A percentile compares a stretch with the other conserved stretches of the same genome.
Conservation (phyloP, 2,888 invertebrate species). For the Epistrophe grossulariae region DNA sequence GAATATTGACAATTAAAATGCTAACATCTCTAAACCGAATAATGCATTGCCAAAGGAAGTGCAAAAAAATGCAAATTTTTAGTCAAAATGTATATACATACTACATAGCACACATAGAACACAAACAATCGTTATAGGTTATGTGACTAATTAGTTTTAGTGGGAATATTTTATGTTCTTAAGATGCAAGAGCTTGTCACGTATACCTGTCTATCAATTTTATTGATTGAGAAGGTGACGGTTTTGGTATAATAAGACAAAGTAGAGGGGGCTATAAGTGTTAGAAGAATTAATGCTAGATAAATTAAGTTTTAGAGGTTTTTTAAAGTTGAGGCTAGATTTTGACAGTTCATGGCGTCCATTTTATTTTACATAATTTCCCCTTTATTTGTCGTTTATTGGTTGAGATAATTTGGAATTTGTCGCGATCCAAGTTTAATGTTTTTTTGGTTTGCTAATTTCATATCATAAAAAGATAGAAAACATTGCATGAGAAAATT, state of each 20-base stretch:
- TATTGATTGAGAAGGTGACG: background rate
- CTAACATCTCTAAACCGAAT: conserved; percentile 20
- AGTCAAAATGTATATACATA: background rate
- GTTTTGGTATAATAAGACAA: background rate
- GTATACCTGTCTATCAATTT: background rate
- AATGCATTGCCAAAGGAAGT: conserved; percentile 24
- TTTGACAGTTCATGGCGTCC: no score
- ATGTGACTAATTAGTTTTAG: conserved; percentile 28
- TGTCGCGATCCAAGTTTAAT: no score
- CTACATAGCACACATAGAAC: background rate
- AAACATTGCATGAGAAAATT: no score
- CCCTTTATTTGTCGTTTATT: no score
- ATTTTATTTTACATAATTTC: no score
- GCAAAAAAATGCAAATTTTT: conserved; percentile 37
- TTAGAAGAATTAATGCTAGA: no score
- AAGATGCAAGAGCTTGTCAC: conserved; percentile 10
- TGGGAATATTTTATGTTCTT: background rate
- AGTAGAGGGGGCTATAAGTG: no score
- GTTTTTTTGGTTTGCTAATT: no score
- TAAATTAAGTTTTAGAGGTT: no score
- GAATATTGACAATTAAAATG: conserved; percentile 46
- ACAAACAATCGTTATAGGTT: background rate
- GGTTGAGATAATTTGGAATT: no score
- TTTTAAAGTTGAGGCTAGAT: no score
- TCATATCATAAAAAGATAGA: no score